Percentiles rank a stretch among this genome's conserved stretches.
phyloP scores from a whole-genome alignment of 2,888 invertebrate species.

The Ophion slaviceki region DNA sequence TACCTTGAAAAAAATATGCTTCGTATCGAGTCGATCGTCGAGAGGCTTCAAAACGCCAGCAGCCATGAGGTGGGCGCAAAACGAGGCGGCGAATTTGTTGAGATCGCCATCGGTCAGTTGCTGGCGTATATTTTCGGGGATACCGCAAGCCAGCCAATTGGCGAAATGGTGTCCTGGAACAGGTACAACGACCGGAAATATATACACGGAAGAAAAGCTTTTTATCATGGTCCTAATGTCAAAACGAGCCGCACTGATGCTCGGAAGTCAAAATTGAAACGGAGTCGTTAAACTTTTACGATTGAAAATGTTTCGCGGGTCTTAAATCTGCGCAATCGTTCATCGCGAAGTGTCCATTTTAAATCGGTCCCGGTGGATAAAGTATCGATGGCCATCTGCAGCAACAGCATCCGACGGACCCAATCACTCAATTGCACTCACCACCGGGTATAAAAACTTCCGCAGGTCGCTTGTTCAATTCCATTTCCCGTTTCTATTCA shows the following conservation, averaged over 20 bases:
- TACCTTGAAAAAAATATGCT: conserved; percentile 89
- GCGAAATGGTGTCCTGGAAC: conserved; percentile 95
- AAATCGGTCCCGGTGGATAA: background rate
- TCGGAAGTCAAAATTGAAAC: background rate
- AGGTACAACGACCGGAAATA: conserved; percentile 25
- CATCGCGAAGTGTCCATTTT: background rate
- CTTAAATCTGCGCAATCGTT: background rate
- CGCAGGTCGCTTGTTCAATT: conserved; percentile 60
- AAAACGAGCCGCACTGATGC: too few relatives aligned
- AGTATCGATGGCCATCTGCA: background rate
- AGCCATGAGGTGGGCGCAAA: conserved; percentile 94
- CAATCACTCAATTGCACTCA: conserved; percentile 49
- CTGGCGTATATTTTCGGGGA: conserved; percentile 88
- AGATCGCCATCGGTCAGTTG: conserved; percentile 89
- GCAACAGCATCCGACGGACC: too few relatives aligned
- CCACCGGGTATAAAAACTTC: conserved; percentile 65
- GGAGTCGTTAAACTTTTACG: background rate
- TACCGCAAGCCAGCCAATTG: conserved; percentile 94
- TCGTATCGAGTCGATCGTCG: conserved; percentile 89
- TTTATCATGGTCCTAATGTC: too few relatives aligned
- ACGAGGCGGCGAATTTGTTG: conserved; percentile 91
- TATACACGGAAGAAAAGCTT: background rate
- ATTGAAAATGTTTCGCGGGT: background rate
- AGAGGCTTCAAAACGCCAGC: conserved; percentile 94
- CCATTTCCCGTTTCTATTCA: conserved; percentile 39